Percentiles rank a stretch among this genome's conserved stretches.
These are phyloP conservation scores for Megatriorchis doriae DNA, from an alignment of 2,113 vertebrate genomes.

Conservation along the genomic window DNA sequence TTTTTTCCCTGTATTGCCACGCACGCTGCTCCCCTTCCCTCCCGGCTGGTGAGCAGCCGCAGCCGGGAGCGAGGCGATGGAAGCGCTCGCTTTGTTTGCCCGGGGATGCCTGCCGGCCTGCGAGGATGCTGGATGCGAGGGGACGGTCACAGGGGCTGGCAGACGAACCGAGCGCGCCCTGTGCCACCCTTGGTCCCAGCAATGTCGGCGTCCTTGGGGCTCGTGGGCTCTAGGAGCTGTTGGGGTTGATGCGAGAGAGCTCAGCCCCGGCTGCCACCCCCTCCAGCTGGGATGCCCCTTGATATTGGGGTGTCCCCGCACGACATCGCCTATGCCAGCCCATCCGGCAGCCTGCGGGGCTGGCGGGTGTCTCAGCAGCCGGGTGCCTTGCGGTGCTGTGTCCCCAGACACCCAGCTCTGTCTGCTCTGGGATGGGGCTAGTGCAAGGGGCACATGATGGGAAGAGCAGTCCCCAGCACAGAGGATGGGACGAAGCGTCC, in stretches of 20 bases:
- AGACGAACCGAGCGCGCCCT: background rate
- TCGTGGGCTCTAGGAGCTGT: background rate
- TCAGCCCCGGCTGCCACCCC: background rate
- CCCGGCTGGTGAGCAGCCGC: constrained; percentile 37
- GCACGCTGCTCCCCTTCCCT: constrained; percentile 62
- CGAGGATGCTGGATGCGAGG: background rate
- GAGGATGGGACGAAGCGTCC: background rate
- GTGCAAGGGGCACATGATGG: fast-evolving
- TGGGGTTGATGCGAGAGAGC: background rate
- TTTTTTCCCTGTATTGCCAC: constrained; percentile 66
- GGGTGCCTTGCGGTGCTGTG: background rate
- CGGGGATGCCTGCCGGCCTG: background rate
- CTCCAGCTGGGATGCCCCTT: background rate
- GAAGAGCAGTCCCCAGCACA: background rate
- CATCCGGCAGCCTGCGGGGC: background rate
- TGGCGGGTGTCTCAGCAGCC: background rate
- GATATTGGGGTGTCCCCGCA: background rate
- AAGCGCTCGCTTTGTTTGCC: constrained; percentile 32
- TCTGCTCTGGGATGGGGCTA: background rate
- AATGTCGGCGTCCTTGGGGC: background rate
- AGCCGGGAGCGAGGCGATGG: background rate
- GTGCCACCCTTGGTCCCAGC: background rate
- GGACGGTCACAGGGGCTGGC: background rate
- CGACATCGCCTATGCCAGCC: fast-evolving
- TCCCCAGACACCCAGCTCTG: background rate